These are phyloP conservation scores for Acrobasis consociella DNA, from an alignment of 2,888 invertebrate genomes.

Conservation along the genomic window DNA sequence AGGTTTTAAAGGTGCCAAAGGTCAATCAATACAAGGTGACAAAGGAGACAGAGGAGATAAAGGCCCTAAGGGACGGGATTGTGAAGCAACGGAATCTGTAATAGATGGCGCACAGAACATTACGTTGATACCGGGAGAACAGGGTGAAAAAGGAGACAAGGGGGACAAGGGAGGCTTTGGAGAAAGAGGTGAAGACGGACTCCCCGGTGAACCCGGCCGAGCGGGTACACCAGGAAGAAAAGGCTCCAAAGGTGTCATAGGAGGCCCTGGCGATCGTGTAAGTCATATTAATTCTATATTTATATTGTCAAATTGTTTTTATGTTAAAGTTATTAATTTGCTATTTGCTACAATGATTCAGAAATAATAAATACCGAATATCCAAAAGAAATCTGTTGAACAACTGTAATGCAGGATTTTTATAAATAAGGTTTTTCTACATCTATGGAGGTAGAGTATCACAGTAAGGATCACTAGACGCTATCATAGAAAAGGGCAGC, in stretches of 20 bases:
- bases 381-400: no score
- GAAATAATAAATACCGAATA: no score
- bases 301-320: no score
- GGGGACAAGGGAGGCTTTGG: conserved; percentile 85
- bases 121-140: conserved; percentile 39
- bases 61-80: conserved; percentile 78
- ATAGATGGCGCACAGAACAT: conserved; percentile 63
- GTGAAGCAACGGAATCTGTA: conserved; percentile 50
- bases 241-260: conserved; percentile 95
- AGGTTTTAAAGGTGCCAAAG: conserved; percentile 86
- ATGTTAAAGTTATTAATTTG: no score
- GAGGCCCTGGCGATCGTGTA: conserved; percentile 92
- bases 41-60: conserved; percentile 85
- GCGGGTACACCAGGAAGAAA: conserved; percentile 85
- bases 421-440: no score
- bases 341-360: no score
- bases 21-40: conserved; percentile 76
- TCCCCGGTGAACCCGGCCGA: conserved; percentile 87
- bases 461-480: no score
- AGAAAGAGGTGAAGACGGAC: conserved; percentile 87
- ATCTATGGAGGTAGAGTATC: no score
- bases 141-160: conserved; percentile 70
- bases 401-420: no score
- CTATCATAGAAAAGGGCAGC: no score
- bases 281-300: conserved; percentile 37